Percentiles rank a stretch among this genome's conserved stretches.
Conservation (phyloP, 2,888 invertebrate genomes). For the Lordiphosa andalusiaca region DNA sequence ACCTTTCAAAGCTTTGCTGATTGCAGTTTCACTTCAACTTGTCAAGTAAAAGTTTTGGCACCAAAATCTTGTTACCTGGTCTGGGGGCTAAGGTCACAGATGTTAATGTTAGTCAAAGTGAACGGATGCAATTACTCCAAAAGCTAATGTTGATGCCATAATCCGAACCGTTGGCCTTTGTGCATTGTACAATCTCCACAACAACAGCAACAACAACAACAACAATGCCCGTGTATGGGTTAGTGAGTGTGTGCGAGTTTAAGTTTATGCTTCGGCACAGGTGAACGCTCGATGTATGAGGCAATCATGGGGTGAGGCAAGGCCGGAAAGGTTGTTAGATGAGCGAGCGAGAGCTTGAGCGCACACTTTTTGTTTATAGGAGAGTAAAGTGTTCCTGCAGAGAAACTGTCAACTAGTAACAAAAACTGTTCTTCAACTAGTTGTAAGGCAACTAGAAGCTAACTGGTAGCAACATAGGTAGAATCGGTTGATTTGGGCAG, state of each 20-base stretch:
- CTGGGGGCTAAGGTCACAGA: conserved; percentile 11
- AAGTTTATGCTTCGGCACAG: conserved; percentile 51
- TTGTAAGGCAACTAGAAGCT: too few species aligned
- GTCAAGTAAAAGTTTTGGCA: conserved; percentile 2
- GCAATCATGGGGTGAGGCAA: neutral
- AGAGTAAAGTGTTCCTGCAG: too few species aligned
- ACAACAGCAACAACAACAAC: conserved; percentile 10
- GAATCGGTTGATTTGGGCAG: too few species aligned
- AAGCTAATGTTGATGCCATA: conserved; percentile 32
- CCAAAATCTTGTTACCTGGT: conserved; percentile 1
- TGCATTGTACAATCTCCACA: conserved; percentile 30
- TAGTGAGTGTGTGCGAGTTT: conserved; percentile 27
- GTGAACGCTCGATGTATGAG: conserved; percentile 57
- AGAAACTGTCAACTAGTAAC: too few species aligned
- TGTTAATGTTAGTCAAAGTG: conserved; percentile 48
- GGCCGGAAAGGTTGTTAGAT: neutral
- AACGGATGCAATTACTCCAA: conserved; percentile 58
- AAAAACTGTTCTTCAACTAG: too few species aligned
- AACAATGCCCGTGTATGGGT: neutral
- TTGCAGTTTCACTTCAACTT: conserved; percentile 1
- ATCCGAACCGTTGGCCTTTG: conserved; percentile 44
- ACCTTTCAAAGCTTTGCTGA: conserved; percentile 3
- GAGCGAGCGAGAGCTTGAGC: too few species aligned
- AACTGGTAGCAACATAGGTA: too few species aligned
- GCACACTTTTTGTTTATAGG: too few species aligned